A percentile compares a stretch with the other conserved stretches of the same genome.
phyloP scores from a whole-genome alignment of 2,113 vertebrate genomes.

The Orientallactaga bullata region DNA sequence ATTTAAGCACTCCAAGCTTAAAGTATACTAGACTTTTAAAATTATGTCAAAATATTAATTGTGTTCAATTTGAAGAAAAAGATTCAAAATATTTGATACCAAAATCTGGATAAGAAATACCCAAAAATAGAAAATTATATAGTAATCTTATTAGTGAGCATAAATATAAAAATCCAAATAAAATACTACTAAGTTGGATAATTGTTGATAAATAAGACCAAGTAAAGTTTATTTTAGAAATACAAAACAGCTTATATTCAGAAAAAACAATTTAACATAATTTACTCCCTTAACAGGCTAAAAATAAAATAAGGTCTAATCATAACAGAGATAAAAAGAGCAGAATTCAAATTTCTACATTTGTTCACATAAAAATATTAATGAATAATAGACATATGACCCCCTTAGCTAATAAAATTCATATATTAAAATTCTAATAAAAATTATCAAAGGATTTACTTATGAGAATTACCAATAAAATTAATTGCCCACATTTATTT shows the following conservation, averaged over 20 bases:
- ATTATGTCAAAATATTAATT: neutral
- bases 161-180: neutral
- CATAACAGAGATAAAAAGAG: neutral
- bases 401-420: neutral
- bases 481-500: neutral
- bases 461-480: neutral
- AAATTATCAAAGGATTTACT: neutral
- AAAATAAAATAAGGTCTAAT: neutral
- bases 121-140: neutral
- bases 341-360: neutral
- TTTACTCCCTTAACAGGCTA: neutral
- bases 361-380: neutral
- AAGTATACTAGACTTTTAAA: neutral
- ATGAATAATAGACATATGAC: neutral
- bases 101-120: neutral
- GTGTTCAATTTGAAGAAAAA: neutral
- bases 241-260: neutral
- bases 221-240: neutral
- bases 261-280: neutral
- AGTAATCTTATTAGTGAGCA: neutral
- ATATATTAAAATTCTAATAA: neutral
- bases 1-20: neutral
- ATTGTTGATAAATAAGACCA: neutral
- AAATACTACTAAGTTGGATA: neutral
- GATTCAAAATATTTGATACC: neutral